Evolutionary conservation across 1,140 invertebrate genomes (phyloP), one percentile per base, ranked within the genome.

Genomic region (Holcopasites calliopsidis): DNA sequence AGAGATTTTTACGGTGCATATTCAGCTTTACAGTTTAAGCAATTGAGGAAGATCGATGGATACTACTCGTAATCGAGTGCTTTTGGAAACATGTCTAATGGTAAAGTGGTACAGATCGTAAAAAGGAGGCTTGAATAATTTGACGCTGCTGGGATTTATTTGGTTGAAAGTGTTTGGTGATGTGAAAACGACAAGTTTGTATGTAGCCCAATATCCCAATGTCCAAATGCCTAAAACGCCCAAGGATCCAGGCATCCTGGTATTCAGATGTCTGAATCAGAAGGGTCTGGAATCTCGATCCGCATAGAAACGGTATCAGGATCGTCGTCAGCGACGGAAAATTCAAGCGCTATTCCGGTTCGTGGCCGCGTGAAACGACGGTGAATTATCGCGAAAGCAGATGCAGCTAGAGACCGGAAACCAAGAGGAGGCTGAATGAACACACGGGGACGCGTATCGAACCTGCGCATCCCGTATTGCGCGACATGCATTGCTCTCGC

Each of bases 401-500:
- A 74, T 74, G 62, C 71, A 74, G 50, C 61, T 26, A 66, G 38
- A 33, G 40, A n/a, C n/a, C 40, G 50, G 50, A 3, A 44, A 50
- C 61, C 60, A n/a, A 66, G 71, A 66, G 50, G 69, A 62, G 69
- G 69, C 57, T 72, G 69, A 72, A 72, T 72, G 69, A 72, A 72
- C 69, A 35, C 57, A 72, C 44, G 57, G n/a, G n/a, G 71, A 57
- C 64, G 38, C 71, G 62, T 74, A 74, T 74, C 71, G 71, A 74
- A 74, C 71, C 71, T 74, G 71, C 71, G 71, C 71, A 42, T 47
- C 66, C 62, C 71, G 71, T 74, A 74, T 74, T 74, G 71, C 71
- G 71, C 71, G 71, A 74, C 71, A 74, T 74, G 71, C 71, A 74
- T 74, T 66, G 71, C 71, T n/a, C n/a, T 74, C 71, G 71, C 71